phyloP scores from a whole-genome alignment of 2,797 vertebrate species.

The Poecilia wingei region DNA sequence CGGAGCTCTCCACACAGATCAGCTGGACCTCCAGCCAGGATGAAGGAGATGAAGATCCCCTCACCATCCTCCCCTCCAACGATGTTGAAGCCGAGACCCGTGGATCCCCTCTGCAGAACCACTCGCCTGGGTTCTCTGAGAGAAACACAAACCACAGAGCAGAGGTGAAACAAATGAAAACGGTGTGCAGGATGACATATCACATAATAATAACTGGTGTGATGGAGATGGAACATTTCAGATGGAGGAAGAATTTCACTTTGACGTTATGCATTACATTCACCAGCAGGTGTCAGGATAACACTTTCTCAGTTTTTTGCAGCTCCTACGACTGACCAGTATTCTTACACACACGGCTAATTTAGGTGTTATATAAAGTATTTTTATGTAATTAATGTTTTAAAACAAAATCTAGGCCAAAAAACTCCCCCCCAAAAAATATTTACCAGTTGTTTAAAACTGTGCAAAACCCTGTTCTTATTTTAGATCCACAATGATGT shows the following conservation, averaged over 20 bases:
- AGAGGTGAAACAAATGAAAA: background rate
- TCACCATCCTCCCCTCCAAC: conserved; percentile 98
- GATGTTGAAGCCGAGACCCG: conserved; percentile 97
- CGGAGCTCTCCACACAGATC: conserved; percentile 95
- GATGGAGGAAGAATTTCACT: background rate
- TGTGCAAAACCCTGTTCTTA: too few species aligned
- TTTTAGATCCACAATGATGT: too few species aligned
- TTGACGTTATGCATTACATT: background rate
- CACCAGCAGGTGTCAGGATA: conserved; percentile 64
- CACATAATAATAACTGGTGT: background rate
- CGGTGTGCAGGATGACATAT: background rate
- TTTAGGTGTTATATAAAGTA: too few species aligned
- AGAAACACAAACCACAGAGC: conserved; percentile 13
- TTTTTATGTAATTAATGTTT: too few species aligned
- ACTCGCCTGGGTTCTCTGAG: conserved; percentile 90
- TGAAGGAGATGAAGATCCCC: conserved; percentile 98
- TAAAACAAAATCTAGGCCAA: too few species aligned
- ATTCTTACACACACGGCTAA: background rate
- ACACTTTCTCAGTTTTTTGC: conserved; percentile 25
- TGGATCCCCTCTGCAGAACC: conserved; percentile 93
- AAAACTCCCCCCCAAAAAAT: too few species aligned
- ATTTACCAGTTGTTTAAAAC: too few species aligned
- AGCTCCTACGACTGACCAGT: background rate
- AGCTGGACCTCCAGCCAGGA: conserved; percentile 94
- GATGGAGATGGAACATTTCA: background rate